A percentile compares a stretch with the other conserved stretches of the same genome.
Evolutionary conservation across 2,888 invertebrate species (phyloP).

Genomic region (Hirtodrosophila histrioides): DNA sequence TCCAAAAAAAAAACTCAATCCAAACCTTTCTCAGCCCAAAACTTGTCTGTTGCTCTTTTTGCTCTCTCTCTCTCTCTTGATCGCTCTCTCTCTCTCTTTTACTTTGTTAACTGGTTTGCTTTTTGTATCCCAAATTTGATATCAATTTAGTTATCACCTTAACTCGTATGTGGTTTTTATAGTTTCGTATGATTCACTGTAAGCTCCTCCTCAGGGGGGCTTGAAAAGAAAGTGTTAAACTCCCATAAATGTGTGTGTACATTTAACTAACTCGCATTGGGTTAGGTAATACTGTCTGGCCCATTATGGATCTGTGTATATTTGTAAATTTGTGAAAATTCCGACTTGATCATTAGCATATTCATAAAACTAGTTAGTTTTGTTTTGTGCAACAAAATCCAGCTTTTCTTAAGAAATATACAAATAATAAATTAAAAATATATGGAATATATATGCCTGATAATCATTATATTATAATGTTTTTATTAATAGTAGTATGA

Average conservation of each 20-base stretch:
- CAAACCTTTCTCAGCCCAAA: constrained; percentile 5
- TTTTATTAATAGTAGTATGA: too few relatives aligned
- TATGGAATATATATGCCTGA: too few relatives aligned
- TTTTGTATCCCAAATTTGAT: constrained; percentile 28
- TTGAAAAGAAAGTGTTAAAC: constrained; percentile 55
- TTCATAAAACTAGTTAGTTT: not conserved
- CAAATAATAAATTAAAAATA: not conserved
- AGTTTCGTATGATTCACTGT: constrained; percentile 41
- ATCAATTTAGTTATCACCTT: constrained; percentile 42
- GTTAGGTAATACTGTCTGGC: constrained; percentile 42
- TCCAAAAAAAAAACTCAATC: not conserved
- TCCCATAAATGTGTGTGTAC: constrained; percentile 9
- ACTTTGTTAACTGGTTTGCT: constrained; percentile 47
- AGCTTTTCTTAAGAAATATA: not conserved
- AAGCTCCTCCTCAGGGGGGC: constrained; percentile 12
- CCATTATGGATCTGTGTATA: constrained; percentile 14
- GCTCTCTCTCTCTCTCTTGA: not conserved
- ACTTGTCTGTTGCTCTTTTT: constrained; percentile 8
- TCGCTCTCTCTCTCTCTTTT: constrained; percentile 7
- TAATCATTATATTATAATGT: too few relatives aligned
- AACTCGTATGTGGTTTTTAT: constrained; percentile 7
- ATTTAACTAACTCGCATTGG: constrained; percentile 21
- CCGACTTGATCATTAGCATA: constrained; percentile 15
- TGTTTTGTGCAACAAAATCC: not conserved
- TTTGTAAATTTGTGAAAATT: constrained; percentile 7